phyloP scores from a whole-genome alignment of 2,888 invertebrate species.

The Serrognathus titanus region DNA sequence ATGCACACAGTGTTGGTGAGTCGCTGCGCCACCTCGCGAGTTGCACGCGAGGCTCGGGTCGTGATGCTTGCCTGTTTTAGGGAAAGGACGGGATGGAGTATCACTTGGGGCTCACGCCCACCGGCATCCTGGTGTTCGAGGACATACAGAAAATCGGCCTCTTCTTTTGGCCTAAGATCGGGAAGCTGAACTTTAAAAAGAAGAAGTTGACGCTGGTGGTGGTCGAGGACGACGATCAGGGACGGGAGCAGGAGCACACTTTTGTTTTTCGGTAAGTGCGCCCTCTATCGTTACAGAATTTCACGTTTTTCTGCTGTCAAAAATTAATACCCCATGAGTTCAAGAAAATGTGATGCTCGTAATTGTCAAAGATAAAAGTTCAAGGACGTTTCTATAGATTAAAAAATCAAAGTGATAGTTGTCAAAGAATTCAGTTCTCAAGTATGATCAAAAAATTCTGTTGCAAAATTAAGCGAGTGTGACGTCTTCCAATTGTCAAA shows the following conservation, averaged over 20 bases:
- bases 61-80: conserved; percentile 41
- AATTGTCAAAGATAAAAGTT: too few relatives aligned
- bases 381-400: too few relatives aligned
- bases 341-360: too few relatives aligned
- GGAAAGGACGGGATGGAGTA: conserved; percentile 97
- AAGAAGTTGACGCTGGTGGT: conserved; percentile 96
- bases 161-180: conserved; percentile 99
- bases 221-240: conserved; percentile 97
- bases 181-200: conserved; percentile 95
- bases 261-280: conserved; percentile 80
- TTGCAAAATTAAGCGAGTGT: too few relatives aligned
- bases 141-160: conserved; percentile 94
- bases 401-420: too few relatives aligned
- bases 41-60: background rate
- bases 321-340: too few relatives aligned
- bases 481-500: too few relatives aligned
- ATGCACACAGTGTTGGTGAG: conserved; percentile 90
- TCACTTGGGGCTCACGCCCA: conserved; percentile 93
- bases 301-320: too few relatives aligned
- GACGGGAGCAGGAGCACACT: conserved; percentile 95
- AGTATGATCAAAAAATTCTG: too few relatives aligned
- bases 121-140: conserved; percentile 97
- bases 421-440: too few relatives aligned
- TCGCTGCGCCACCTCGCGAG: background rate
- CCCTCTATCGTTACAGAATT: too few relatives aligned